These are phyloP conservation scores for Xyliphius kryptos DNA, from an alignment of 2,113 vertebrate species.

Conservation along the genomic window DNA sequence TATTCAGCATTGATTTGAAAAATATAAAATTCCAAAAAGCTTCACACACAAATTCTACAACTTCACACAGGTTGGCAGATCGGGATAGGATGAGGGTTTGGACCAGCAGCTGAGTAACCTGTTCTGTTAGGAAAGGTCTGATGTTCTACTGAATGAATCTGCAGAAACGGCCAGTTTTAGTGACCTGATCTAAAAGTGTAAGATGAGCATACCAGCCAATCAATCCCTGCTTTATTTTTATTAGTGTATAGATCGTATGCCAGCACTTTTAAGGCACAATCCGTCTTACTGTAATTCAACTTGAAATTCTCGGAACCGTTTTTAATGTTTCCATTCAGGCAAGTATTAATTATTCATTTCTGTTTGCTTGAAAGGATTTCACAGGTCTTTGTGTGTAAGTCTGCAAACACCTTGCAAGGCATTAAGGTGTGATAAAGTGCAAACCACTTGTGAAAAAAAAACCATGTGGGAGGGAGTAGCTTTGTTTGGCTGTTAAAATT, in stretches of 20 bases:
- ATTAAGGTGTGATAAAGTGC: neutral
- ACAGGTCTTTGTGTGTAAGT: neutral
- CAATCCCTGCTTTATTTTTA: neutral
- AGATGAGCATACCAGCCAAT: no score
- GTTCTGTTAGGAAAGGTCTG: no score
- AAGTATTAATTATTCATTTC: neutral
- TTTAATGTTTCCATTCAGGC: neutral
- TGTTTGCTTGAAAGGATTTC: neutral
- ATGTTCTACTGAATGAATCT: no score
- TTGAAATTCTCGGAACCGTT: neutral
- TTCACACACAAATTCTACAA: no score
- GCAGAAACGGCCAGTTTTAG: no score
- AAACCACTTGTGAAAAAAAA: neutral
- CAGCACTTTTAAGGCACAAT: neutral
- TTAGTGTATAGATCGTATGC: neutral
- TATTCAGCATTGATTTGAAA: no score
- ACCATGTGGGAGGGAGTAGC: neutral
- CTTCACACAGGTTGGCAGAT: no score
- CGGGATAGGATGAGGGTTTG: no score
- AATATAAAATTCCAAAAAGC: no score
- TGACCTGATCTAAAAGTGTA: no score
- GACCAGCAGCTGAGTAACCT: no score
- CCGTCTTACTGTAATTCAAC: neutral
- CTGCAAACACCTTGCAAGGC: neutral
- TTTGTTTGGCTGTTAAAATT: neutral